Conservation (phyloP, 2,113 vertebrate genomes). For the Calyptommatus sinebrachiatus region DNA sequence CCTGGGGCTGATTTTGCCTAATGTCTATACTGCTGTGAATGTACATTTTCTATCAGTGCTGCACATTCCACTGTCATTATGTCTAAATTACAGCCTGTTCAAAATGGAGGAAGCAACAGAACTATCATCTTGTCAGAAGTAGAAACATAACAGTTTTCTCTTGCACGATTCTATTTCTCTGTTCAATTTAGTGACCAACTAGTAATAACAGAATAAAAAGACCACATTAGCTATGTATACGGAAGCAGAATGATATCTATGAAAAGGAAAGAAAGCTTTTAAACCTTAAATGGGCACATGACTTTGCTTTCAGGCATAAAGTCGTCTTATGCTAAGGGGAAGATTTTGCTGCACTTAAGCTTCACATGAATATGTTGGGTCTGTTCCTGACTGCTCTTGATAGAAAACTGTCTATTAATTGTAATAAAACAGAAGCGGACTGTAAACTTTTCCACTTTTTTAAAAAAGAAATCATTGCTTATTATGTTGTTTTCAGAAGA, state of each 20-base stretch:
- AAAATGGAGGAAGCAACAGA: conserved; percentile 73
- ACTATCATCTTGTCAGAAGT: conserved; percentile 79
- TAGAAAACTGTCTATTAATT: conserved; percentile 46
- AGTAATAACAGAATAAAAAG: conserved; percentile 77
- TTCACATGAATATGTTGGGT: conserved; percentile 52
- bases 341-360: conserved; percentile 60
- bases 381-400: conserved; percentile 61
- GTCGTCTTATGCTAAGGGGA: conserved; percentile 52
- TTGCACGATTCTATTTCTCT: conserved; percentile 77
- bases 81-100: conserved; percentile 80
- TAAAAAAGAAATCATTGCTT: conserved; percentile 44
- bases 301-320: conserved; percentile 55
- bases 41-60: conserved; percentile 70
- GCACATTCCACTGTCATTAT: conserved; percentile 75
- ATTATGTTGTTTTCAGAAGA: conserved; percentile 41
- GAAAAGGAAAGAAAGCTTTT: conserved; percentile 55
- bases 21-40: conserved; percentile 76
- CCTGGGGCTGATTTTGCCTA: conserved; percentile 70
- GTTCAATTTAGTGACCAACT: conserved; percentile 79
- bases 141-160: conserved; percentile 82
- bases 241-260: conserved; percentile 55
- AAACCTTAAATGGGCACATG: conserved; percentile 63
- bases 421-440: conserved; percentile 46
- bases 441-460: conserved; percentile 42
- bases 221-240: conserved; percentile 68